Evolutionary conservation across 2,797 vertebrate species (phyloP).

Genomic region (Fundulus diaphanus): DNA sequence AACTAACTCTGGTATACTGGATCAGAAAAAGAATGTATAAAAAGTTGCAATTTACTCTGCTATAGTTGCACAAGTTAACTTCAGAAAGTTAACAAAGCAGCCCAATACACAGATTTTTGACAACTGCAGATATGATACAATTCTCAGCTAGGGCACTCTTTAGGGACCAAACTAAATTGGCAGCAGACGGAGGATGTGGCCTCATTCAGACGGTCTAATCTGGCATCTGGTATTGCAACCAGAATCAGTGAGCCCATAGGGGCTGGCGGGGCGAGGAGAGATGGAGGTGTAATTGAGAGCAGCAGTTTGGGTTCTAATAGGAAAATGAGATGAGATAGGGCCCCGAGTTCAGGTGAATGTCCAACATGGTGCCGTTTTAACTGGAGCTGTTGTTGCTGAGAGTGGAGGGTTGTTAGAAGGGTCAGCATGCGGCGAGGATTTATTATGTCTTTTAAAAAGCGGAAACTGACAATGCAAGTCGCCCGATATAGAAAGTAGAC

Average conservation of each 20-base stretch:
- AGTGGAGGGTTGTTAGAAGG: constrained; percentile 36
- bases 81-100: constrained; percentile 40
- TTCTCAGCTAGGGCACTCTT: constrained; percentile 57
- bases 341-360: constrained; percentile 67
- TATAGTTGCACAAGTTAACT: constrained; percentile 24
- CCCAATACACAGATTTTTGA: constrained; percentile 56
- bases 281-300: constrained; percentile 75
- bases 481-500: constrained; percentile 24
- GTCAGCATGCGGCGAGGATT: background rate
- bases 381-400: constrained; percentile 35
- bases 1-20: background rate
- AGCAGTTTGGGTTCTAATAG: constrained; percentile 76
- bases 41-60: constrained; percentile 19
- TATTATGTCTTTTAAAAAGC: constrained; percentile 29
- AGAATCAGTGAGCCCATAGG: constrained; percentile 64
- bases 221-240: constrained; percentile 79
- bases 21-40: constrained; percentile 12
- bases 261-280: constrained; percentile 50
- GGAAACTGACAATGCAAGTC: constrained; percentile 27
- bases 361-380: constrained; percentile 62
- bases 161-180: constrained; percentile 67
- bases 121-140: constrained; percentile 56
- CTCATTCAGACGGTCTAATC: constrained; percentile 76
- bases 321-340: constrained; percentile 78
- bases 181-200: constrained; percentile 67